phyloP scores from a whole-genome alignment of 2,888 invertebrate genomes.

The Lumbricus terrestris region DNA sequence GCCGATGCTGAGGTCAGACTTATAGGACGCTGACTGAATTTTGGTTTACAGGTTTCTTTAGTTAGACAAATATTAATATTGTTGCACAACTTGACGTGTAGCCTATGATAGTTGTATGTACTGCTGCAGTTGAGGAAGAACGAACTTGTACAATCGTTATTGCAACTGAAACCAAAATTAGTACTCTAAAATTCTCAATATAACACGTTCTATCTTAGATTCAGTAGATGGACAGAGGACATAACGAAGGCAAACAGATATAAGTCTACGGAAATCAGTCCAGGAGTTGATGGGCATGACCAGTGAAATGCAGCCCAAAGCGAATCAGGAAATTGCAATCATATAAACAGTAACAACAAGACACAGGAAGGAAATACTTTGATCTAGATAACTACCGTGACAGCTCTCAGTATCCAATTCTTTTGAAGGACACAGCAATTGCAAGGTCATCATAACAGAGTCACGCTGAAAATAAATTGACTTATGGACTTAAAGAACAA shows the following conservation, averaged over 20 bases:
- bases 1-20: neutral
- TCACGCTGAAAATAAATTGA: neutral
- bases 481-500: neutral
- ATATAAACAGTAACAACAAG: too few relatives aligned
- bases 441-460: neutral
- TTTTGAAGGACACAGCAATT: neutral
- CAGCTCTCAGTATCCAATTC: too few relatives aligned
- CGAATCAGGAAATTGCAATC: too few relatives aligned
- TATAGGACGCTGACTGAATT: neutral
- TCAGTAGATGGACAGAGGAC: neutral
- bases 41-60: neutral
- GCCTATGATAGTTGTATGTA: neutral
- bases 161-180: too few relatives aligned
- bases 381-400: too few relatives aligned
- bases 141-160: neutral
- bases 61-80: neutral
- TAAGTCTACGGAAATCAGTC: neutral
- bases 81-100: neutral
- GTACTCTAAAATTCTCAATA: too few relatives aligned
- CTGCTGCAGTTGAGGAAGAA: neutral
- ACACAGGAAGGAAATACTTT: too few relatives aligned
- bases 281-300: neutral
- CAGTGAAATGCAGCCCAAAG: too few relatives aligned
- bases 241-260: neutral
- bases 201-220: too few relatives aligned